Conservation (phyloP, 2,888 invertebrate genomes). For the Acrocyrtus sp. region DNA sequence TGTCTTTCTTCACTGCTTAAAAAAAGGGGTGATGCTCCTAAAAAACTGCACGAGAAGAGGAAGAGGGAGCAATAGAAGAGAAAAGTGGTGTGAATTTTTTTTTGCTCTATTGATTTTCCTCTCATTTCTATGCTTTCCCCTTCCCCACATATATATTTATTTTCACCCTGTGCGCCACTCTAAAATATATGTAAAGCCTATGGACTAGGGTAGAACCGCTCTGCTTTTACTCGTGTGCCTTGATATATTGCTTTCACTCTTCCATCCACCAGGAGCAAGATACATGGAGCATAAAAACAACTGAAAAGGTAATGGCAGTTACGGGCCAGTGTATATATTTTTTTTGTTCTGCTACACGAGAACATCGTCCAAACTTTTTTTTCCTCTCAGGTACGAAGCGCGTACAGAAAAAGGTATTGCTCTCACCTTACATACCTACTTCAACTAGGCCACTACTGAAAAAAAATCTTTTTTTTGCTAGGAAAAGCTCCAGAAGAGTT, state of each 20-base stretch:
- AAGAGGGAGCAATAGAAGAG: neutral
- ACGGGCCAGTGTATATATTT: no score
- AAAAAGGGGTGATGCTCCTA: neutral
- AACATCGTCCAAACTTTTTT: no score
- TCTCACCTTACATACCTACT: no score
- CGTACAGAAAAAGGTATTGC: no score
- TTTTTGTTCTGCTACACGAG: no score
- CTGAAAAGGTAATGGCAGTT: neutral
- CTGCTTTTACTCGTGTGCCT: conserved; percentile 21
- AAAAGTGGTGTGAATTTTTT: conserved; percentile 4
- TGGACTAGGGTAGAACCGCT: conserved; percentile 1
- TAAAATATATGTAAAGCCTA: neutral
- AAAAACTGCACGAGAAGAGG: neutral
- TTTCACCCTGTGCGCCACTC: conserved; percentile 12
- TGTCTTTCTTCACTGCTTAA: neutral
- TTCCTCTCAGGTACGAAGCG: no score
- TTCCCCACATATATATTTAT: conserved; percentile 8
- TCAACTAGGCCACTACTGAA: neutral
- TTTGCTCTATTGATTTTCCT: conserved; percentile 37
- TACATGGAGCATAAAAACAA: neutral
- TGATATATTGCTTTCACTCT: conserved; percentile 48
- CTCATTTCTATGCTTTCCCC: conserved; percentile 9
- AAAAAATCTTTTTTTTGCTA: neutral
- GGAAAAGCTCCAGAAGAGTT: neutral
- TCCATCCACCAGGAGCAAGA: neutral